Conservation (phyloP, 2,888 invertebrate genomes). For the Troides helena region DNA sequence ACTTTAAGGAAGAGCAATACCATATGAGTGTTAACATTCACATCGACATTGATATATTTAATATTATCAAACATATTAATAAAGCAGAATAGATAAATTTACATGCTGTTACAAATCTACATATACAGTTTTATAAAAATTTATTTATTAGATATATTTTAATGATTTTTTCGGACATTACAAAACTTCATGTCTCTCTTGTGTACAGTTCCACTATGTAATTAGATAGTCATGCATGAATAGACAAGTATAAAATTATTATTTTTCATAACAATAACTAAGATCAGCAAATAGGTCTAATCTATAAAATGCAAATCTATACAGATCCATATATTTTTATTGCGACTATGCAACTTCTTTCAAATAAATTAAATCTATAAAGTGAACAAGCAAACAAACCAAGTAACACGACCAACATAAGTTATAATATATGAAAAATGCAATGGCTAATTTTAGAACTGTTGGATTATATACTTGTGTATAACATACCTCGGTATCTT, state of each 20-base stretch:
- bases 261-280: neutral
- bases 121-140: no score
- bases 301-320: no score
- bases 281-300: neutral
- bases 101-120: neutral
- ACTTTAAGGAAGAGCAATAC: constrained; percentile 19
- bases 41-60: constrained; percentile 11
- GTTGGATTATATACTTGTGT: neutral
- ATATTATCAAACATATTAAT: constrained; percentile 8
- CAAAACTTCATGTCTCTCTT: neutral
- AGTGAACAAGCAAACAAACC: neutral
- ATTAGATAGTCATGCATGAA: neutral
- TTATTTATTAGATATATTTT: no score
- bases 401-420: neutral
- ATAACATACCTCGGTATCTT: neutral
- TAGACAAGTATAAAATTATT: neutral
- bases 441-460: neutral
- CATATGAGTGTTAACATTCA: constrained; percentile 12
- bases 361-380: neutral
- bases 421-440: neutral
- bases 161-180: neutral
- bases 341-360: neutral
- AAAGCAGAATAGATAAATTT: no score
- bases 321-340: neutral
- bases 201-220: neutral